Base-by-base conservation (phyloP, 2,113 vertebrate genomes). In the Haliaeetus leucogaster region DNA sequence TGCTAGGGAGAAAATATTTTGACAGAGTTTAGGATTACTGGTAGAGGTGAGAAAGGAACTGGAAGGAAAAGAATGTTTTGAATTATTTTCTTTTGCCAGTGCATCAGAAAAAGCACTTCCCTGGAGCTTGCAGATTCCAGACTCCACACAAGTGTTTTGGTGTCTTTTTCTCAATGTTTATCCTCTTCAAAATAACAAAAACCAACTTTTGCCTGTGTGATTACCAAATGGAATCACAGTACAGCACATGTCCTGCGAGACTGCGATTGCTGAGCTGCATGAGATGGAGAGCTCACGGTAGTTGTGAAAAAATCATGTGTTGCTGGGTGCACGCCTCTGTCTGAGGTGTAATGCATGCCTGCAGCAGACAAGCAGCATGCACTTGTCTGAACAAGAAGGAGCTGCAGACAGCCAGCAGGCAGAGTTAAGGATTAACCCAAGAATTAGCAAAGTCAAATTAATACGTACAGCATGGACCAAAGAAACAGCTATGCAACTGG, bases 1-100 rank as follows among this genome's bases (percentile, higher is more conserved):
- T 47, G 16, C 74, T 86, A 85, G 53, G 53, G 50, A 82, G 66
- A 73, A 96, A 97, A 96, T 94, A 94, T 97, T 97, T 94, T 97
- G 90, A 95, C 93, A 97, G 72, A 78, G n/a, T 90, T 95, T 92
- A 92, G 42, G 50, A 84, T 81, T 81, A 74, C 71, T 96, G 76
- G 67, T 86, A 62, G 88, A 90, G 76, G 85, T 94, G 85, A 92
- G 85, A 90, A 94, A 86, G 88, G 79, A 96, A 83, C 82, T 93
- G 70, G 71, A 94, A 94, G 14, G 50, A 81, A 97, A 96, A 89
- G 82, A 94, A 15, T 77, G 34, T 95, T 93, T 82, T 36, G 59
- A 45, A 63, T 43, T 1, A 65, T 50, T 89, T 71, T 72, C 16
- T 91, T 88, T 65, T 94, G 85, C 89, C 79, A 90, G 80, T 50